Base-by-base conservation (phyloP, 2,888 invertebrate species). In the Platerodrilus igneus region DNA sequence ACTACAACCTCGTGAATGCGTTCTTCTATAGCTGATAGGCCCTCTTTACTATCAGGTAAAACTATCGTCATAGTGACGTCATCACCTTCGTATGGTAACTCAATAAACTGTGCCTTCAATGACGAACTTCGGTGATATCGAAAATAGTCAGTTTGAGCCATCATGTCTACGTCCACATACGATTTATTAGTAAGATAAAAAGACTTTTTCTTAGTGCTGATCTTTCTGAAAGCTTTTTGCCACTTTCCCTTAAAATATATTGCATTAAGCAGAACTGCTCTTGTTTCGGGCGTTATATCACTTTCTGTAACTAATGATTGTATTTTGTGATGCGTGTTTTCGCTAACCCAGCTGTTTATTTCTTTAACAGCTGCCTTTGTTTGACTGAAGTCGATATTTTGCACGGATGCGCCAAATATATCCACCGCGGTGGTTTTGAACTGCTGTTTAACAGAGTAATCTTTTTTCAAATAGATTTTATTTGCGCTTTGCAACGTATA, bases 401-500 rank as follows among this genome's bases (percentile, higher is more conserved):
- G 74, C 2, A 79, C 72, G 4, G 71, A 74, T 2, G 83, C 76
- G 30, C 74, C 66, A 58, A 85, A 88, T 21, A 76, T 68, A 15
- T 76, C 70, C 5, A 69, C 57, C 0, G 85, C 78, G 22, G 78
- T 65, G 4, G 71, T 66, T 50, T 76, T 71, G 47, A 79, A 79
- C 9, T 68, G 59, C 0, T 73, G 57, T n/a, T 74, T 69, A 2
- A 86, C 52, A n/a, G 69, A 59, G 31, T 77, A 73, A 2, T 70
- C 70, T 5, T 60, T 31, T 50, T 76, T 75, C 1, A 82, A 67
- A 58, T 79, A 90, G 4, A 89, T 68, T 50, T 80, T 81, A 41
- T 66, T 66, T 4, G 66, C 64, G 1, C 59, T 47, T 1, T 47
- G 46, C 3, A 67, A 47, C 4, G 48, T 53, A 20, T 54, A 40